phyloP scores from a whole-genome alignment of 2,113 vertebrate species.

The Neodon shergylaensis region DNA sequence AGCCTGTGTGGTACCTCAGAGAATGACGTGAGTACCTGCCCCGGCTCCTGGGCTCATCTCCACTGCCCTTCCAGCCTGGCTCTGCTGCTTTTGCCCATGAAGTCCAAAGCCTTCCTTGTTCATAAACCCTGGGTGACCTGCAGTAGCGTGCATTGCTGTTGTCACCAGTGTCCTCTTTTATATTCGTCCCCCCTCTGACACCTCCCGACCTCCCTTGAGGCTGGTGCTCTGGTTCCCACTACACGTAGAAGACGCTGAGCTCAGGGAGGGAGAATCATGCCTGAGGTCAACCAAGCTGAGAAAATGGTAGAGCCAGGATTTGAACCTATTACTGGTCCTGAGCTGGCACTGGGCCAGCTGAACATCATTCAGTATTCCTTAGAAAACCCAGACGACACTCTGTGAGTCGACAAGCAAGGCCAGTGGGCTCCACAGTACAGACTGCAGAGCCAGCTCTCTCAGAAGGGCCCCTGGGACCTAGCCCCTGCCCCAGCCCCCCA shows the following conservation, averaged over 20 bases:
- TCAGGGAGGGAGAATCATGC: constrained; percentile 1
- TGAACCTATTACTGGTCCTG: not conserved
- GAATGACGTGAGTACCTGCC: constrained; percentile 90
- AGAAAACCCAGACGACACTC: not conserved
- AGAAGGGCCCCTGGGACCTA: constrained; percentile 24
- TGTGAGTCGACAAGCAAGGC: not conserved
- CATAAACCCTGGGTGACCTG: not conserved
- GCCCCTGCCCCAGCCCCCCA: constrained; percentile 65
- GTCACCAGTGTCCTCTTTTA: not conserved
- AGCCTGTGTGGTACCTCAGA: constrained; percentile 96
- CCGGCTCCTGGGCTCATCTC: not conserved
- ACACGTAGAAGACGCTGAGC: not conserved
- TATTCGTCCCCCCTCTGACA: not conserved
- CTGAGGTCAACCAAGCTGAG: not conserved
- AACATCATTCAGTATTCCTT: not conserved
- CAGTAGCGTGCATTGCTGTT: fast-evolving
- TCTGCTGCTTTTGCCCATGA: not conserved
- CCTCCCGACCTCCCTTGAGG: constrained; percentile 23
- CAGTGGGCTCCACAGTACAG: not conserved
- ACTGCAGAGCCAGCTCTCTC: not conserved
- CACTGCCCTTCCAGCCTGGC: not conserved
- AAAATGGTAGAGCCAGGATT: not conserved
- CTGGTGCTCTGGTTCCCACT: constrained; percentile 20
- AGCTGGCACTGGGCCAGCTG: not conserved
- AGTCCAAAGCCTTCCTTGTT: not conserved